phyloP scores from a whole-genome alignment of 2,797 vertebrate species.

The Luscinia megarhynchos region DNA sequence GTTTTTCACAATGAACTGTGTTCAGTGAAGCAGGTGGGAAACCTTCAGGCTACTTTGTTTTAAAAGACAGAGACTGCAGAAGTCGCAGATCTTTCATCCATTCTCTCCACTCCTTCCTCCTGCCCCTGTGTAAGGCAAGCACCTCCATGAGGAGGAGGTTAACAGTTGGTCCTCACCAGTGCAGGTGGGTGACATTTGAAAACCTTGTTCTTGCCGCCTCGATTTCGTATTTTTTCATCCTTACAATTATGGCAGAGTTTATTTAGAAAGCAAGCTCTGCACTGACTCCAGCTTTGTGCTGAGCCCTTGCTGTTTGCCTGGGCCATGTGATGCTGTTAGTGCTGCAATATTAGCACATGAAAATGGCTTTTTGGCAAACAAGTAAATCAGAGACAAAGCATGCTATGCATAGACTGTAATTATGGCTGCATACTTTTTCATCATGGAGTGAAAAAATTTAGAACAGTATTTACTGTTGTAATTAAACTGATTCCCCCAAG shows the following conservation, averaged over 20 bases:
- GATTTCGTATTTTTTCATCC: neutral
- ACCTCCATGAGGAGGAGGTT: neutral
- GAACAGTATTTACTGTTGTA: slow-evolving; percentile 56
- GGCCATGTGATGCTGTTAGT: neutral
- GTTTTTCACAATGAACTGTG: neutral
- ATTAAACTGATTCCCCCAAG: slow-evolving; percentile 66
- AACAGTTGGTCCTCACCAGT: neutral
- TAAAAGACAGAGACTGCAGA: neutral
- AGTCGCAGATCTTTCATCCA: neutral
- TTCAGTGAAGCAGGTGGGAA: neutral
- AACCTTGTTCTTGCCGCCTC: neutral
- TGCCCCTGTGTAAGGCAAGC: accelerated
- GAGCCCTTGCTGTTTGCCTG: neutral
- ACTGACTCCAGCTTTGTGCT: neutral
- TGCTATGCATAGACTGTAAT: slow-evolving; percentile 42
- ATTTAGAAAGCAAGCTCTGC: neutral
- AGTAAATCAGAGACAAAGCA: slow-evolving; percentile 50
- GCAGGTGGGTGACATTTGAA: neutral
- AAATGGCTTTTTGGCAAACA: slow-evolving; percentile 43
- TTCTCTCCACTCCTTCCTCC: neutral
- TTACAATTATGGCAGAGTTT: neutral
- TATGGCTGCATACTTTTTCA: slow-evolving; percentile 27
- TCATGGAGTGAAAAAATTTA: slow-evolving; percentile 10
- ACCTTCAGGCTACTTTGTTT: neutral
- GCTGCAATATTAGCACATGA: slow-evolving; percentile 11